These are phyloP conservation scores for Halocynthia roretzi DNA, from an alignment of 23 tunicate species.

Conservation along the genomic window DNA sequence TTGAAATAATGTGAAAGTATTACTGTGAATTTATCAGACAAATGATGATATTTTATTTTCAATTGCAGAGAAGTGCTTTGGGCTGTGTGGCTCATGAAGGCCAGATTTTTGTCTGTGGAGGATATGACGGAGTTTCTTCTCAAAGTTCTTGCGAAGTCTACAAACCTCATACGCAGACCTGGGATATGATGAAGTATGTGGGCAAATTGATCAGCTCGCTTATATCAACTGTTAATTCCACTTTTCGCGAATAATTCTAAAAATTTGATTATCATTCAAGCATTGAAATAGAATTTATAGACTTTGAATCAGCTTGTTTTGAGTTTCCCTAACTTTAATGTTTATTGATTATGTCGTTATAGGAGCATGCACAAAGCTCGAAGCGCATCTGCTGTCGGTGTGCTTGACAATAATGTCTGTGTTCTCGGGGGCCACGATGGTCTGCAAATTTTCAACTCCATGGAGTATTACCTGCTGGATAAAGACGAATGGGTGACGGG, in stretches of 20 bases:
- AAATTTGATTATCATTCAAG: too few relatives aligned
- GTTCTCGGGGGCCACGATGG: conserved; percentile 97
- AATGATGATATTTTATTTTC: not conserved
- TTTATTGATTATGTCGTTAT: not conserved
- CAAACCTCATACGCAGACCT: conserved; percentile 43
- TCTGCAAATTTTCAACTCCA: conserved; percentile 72
- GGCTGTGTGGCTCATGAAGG: conserved; percentile 66
- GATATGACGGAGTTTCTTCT: conserved; percentile 73
- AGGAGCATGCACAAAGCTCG: conserved; percentile 75
- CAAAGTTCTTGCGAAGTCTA: conserved; percentile 77
- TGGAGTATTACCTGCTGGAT: conserved; percentile 54
- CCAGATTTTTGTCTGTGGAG: conserved; percentile 89
- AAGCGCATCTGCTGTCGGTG: conserved; percentile 78
- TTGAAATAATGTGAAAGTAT: too few relatives aligned
- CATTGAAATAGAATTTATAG: too few relatives aligned
- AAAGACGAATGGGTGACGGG: conserved; percentile 53
- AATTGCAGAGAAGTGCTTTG: conserved; percentile 10
- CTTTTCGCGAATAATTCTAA: too few relatives aligned
- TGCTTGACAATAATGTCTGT: conserved; percentile 54
- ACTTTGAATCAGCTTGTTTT: too few relatives aligned
- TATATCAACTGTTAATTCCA: not conserved
- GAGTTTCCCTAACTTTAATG: too few relatives aligned
- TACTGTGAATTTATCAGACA: not conserved
- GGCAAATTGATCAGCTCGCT: not conserved
- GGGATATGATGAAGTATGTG: conserved; percentile 42